These are phyloP conservation scores for Pelagia noctiluca DNA, from an alignment of 30 jellyfish, hydroid and myxozoan genomes.

Conservation along the genomic window DNA sequence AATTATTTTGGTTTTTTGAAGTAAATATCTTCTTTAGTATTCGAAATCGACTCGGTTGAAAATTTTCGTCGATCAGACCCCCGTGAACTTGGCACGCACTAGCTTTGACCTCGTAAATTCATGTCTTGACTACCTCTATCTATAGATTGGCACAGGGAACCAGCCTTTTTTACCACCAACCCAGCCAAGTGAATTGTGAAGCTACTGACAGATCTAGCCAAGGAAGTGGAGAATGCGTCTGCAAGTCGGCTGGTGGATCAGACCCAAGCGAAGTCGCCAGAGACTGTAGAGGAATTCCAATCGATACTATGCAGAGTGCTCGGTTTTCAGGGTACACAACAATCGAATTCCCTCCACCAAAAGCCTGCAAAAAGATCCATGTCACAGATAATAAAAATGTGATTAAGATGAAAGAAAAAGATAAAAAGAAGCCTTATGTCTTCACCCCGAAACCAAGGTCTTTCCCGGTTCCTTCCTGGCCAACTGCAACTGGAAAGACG, in stretches of 20 bases:
- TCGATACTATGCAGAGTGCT: background rate
- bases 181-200: background rate
- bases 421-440: background rate
- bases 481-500: background rate
- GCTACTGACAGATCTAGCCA: background rate
- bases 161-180: background rate
- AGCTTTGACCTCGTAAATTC: too few relatives aligned
- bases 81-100: too few relatives aligned
- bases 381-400: too few relatives aligned
- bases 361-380: background rate
- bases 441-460: background rate
- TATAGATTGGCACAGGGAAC: background rate
- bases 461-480: background rate
- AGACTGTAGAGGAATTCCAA: background rate
- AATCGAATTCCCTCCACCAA: background rate
- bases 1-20: too few relatives aligned
- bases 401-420: background rate
- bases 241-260: background rate
- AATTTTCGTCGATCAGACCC: too few relatives aligned
- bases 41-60: too few relatives aligned
- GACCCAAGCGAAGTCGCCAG: background rate
- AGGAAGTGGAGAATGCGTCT: background rate
- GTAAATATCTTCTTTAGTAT: too few relatives aligned
- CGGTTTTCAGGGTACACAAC: background rate
- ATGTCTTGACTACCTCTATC: too few relatives aligned